Percentiles rank a stretch among this genome's conserved stretches.
phyloP scores from a whole-genome alignment of 2,113 vertebrate species.

The Cynopterus brachyotis region DNA sequence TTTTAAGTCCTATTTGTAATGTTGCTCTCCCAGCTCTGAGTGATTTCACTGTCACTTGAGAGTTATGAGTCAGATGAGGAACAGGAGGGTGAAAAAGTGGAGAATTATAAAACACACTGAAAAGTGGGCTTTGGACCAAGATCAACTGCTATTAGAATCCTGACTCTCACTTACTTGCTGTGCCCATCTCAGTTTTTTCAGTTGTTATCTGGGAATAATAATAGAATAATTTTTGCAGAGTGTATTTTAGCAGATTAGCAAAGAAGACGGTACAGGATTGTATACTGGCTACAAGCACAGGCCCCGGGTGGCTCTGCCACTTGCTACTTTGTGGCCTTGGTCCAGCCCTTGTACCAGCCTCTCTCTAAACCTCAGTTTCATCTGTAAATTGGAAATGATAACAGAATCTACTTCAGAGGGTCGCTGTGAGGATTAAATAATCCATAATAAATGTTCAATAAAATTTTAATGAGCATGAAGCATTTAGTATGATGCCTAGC shows the following conservation, averaged over 20 bases:
- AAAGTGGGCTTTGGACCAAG: background rate
- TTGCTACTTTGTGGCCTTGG: background rate
- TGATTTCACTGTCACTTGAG: background rate
- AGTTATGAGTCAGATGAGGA: background rate
- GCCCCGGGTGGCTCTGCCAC: background rate
- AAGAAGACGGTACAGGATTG: background rate
- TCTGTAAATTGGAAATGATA: background rate
- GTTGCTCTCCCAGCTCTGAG: background rate
- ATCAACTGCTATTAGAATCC: background rate
- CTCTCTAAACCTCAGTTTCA: background rate
- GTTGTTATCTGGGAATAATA: background rate
- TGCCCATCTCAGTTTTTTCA: background rate
- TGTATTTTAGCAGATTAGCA: background rate
- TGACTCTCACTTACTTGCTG: background rate
- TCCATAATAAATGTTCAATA: background rate
- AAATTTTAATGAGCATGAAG: background rate
- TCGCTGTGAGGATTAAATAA: background rate
- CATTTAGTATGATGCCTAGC: background rate
- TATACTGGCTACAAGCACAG: background rate
- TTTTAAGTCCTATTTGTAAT: slow-evolving; percentile 22
- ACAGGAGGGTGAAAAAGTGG: background rate
- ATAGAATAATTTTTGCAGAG: background rate
- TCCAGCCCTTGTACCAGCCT: background rate
- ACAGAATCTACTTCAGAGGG: background rate
- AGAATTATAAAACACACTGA: background rate